Base-by-base conservation (phyloP, 2,888 invertebrate species). In the Harpalus rufipes region DNA sequence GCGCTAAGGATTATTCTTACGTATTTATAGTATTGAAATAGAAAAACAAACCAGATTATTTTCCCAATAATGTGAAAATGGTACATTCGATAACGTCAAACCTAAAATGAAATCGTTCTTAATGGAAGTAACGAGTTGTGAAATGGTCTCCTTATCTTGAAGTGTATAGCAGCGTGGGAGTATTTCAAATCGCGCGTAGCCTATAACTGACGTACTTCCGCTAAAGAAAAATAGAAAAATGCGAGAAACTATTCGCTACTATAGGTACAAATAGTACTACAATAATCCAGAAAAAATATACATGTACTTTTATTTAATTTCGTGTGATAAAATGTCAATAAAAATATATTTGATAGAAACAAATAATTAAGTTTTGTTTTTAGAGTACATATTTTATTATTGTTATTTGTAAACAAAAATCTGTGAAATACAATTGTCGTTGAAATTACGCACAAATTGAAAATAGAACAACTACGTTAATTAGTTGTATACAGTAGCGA, bases 101-200 rank as follows among this genome's bases (percentile, higher is more conserved):
- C 51, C 16, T 8, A 74, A 74, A 74, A 44, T 44, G 16, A 72
- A 72, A 72, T 74, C 39, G 44, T 44, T 74, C 10, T 51, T 44
- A 74, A 44, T 74, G 72, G 44, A 44, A 74, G 72, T 44, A 74
- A 74, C 25, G 72, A 74, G 12, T 44, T 74, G 44, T 68, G 39
- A 68, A 68, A 68, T 39, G 68, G 68, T 68, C 32, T 32, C 32
- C 68, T 39, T 39, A n/a, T 41, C 39, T 68, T 68, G 14, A 68
- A 68, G 68, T 68, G 39, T 5, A n/a, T n/a, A 12, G 25, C 18
- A 21, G 18, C 8, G 59, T 8, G 41, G 68, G 68, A 68, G 68
- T 68, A n/a, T 39, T 68, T 39, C 32, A 68, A 68, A 39, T 68
- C 14, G 68, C 12, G 39, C 68, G 68, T 68, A 41, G 63, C 8